A percentile compares a stretch with the other conserved stretches of the same genome.
Evolutionary conservation across 2,888 invertebrate species (phyloP).

Genomic region (Xestoiulus laeticollis): DNA sequence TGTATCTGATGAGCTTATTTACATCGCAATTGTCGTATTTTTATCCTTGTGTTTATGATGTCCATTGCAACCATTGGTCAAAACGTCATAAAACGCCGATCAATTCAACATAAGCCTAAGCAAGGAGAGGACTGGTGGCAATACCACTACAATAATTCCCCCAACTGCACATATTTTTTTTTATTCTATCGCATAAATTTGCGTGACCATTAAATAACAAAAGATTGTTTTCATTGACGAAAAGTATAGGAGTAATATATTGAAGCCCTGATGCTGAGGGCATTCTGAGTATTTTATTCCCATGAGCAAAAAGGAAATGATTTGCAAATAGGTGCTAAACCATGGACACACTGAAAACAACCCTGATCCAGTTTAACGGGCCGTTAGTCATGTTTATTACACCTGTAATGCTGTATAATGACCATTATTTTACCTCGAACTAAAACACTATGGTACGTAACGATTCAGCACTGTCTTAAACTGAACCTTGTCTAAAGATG

Average conservation of each 20-base stretch:
- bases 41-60: not conserved
- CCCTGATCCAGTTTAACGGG: not conserved
- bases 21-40: not conserved
- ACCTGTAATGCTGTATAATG: too few relatives aligned
- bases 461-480: too few relatives aligned
- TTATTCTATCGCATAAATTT: not conserved
- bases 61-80: not conserved
- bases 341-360: not conserved
- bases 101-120: not conserved
- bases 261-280: not conserved
- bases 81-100: not conserved
- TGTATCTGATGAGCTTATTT: not conserved
- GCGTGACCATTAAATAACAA: conserved; percentile 29
- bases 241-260: not conserved
- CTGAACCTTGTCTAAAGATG: too few relatives aligned
- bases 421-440: too few relatives aligned
- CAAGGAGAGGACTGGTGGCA: not conserved
- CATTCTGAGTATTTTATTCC: not conserved
- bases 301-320: not conserved
- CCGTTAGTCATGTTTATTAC: not conserved
- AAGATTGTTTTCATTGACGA: conserved; percentile 28
- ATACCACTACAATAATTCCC: not conserved
- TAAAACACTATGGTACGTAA: too few relatives aligned
- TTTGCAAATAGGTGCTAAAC: not conserved
- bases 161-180: not conserved